These are phyloP conservation scores for Lobophora halterata DNA, from an alignment of 2,888 invertebrate species.

Conservation along the genomic window DNA sequence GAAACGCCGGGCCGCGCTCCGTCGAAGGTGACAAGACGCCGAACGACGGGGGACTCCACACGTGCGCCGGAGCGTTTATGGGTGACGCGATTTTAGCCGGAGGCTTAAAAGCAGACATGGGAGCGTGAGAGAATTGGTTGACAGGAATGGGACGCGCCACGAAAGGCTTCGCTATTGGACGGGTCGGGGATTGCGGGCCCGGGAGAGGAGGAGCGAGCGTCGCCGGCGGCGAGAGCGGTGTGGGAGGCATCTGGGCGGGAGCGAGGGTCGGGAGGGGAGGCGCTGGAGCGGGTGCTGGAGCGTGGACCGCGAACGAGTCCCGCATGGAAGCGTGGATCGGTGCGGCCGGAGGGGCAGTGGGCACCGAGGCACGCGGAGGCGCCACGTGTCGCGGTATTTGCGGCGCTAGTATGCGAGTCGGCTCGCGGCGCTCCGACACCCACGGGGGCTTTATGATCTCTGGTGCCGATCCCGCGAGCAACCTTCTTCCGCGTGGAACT, in stretches of 20 bases:
- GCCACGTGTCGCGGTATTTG: conserved; percentile 34
- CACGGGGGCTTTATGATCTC: conserved; percentile 69
- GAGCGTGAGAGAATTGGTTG: conserved; percentile 89
- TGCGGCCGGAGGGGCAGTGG: too few species aligned
- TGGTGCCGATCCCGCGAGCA: conserved; percentile 49
- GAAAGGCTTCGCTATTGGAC: conserved; percentile 64
- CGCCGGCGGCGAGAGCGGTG: conserved; percentile 23
- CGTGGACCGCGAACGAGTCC: conserved; percentile 5
- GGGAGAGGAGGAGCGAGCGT: conserved; percentile 33
- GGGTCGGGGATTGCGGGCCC: conserved; percentile 54
- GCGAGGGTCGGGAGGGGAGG: conserved; percentile 8
- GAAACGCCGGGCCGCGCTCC: conserved; percentile 42
- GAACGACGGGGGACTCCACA: conserved; percentile 71
- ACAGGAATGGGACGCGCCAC: conserved; percentile 81
- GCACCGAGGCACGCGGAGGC: conserved; percentile 13
- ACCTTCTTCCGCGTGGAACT: conserved; percentile 43
- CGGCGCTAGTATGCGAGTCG: conserved; percentile 32
- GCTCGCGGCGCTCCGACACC: conserved; percentile 60
- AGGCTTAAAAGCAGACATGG: conserved; percentile 88
- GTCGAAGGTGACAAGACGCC: conserved; percentile 51
- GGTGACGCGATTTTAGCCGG: conserved; percentile 69
- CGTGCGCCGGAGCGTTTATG: conserved; percentile 51
- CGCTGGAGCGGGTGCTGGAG: conserved; percentile 20
- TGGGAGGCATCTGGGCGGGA: conserved; percentile 6
- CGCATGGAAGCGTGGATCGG: conserved; percentile 8